Evolutionary conservation across 2,888 invertebrate species (phyloP).

Genomic region (Muscina levida): DNA sequence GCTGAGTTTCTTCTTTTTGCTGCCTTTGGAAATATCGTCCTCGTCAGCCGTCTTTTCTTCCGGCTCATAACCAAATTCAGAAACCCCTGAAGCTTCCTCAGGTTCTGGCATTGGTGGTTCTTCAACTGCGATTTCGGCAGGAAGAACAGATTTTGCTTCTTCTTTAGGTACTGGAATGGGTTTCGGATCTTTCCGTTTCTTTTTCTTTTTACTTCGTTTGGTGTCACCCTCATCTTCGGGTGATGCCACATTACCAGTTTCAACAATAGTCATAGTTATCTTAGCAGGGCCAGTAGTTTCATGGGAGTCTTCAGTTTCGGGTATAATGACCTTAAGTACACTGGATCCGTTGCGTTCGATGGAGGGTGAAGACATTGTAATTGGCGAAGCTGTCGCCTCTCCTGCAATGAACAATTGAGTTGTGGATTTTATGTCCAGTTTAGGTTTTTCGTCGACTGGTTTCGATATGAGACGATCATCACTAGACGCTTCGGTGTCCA

Average conservation of each 20-base stretch:
- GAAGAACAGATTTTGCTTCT: background rate
- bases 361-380: conserved; percentile 78
- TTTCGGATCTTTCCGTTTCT: conserved; percentile 81
- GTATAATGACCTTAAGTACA: conserved; percentile 73
- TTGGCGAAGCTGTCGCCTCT: conserved; percentile 73
- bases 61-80: conserved; percentile 84
- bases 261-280: conserved; percentile 77
- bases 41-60: conserved; percentile 83
- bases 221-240: conserved; percentile 76
- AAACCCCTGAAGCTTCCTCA: conserved; percentile 59
- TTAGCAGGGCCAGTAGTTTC: conserved; percentile 65
- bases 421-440: conserved; percentile 72
- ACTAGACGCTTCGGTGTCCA: conserved; percentile 1
- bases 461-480: conserved; percentile 35
- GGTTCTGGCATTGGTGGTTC: conserved; percentile 36
- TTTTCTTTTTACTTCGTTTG: conserved; percentile 84
- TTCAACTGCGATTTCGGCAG: conserved; percentile 35
- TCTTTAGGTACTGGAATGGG: conserved; percentile 72
- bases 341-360: conserved; percentile 78
- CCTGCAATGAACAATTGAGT: conserved; percentile 77
- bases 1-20: conserved; percentile 80
- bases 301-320: conserved; percentile 39
- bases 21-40: conserved; percentile 74
- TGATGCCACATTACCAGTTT: conserved; percentile 68
- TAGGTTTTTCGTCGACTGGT: conserved; percentile 53